phyloP scores from a whole-genome alignment of 2,113 vertebrate genomes.

The Oncorhynchus nerka region DNA sequence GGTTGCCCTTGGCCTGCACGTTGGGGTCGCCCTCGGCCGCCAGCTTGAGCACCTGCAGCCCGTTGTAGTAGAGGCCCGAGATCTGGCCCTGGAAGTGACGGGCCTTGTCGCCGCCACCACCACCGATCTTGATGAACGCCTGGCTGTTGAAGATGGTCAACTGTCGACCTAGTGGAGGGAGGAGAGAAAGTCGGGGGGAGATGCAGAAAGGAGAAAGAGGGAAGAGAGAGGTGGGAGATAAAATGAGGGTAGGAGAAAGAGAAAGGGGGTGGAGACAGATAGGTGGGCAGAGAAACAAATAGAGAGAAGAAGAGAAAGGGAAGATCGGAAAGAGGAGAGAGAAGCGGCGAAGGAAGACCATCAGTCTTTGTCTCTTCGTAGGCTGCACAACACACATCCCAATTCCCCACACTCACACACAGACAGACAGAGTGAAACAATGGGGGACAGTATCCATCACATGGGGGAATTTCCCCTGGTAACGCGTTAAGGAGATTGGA shows the following conservation, averaged over 20 bases:
- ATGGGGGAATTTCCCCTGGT: slow-evolving; percentile 35
- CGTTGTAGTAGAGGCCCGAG: slow-evolving; percentile 93
- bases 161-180: slow-evolving; percentile 80
- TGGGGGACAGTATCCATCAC: slow-evolving; percentile 40
- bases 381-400: not conserved
- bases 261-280: not conserved
- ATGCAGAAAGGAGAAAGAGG: slow-evolving; percentile 2
- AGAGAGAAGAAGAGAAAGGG: not conserved
- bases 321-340: slow-evolving; percentile 7
- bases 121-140: slow-evolving; percentile 88
- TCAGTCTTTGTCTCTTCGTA: slow-evolving; percentile 37
- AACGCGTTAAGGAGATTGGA: slow-evolving; percentile 61
- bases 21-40: slow-evolving; percentile 90
- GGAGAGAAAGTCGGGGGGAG: not conserved
- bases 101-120: slow-evolving; percentile 85
- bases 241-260: not conserved
- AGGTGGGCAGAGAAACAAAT: not conserved
- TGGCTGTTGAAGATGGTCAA: slow-evolving; percentile 97
- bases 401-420: slow-evolving; percentile 13
- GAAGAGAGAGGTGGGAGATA: not conserved
- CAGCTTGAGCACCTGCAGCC: slow-evolving; percentile 90
- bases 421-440: slow-evolving; percentile 21
- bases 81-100: slow-evolving; percentile 94
- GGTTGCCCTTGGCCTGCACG: slow-evolving; percentile 86
- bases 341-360: slow-evolving; percentile 32